These are phyloP conservation scores for Tanytarsus gracilentus DNA, from an alignment of 2,888 invertebrate species.

Conservation along the genomic window DNA sequence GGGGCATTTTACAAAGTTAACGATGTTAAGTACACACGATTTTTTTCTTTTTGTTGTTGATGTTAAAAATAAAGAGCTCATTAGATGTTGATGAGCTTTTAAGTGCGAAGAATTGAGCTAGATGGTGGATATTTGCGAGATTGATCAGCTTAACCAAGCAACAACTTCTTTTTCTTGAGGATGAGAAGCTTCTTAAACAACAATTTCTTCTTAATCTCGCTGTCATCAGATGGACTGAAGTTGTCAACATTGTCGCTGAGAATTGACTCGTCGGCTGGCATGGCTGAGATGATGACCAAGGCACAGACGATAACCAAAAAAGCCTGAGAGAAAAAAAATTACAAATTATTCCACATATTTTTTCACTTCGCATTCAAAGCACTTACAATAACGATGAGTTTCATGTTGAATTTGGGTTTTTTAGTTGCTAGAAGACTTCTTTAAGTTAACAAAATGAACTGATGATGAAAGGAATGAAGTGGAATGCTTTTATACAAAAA, in stretches of 20 bases:
- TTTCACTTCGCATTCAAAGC: background rate
- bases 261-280: constrained; percentile 20
- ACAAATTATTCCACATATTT: background rate
- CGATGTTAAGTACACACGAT: too few relatives aligned
- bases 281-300: constrained; percentile 9
- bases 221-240: constrained; percentile 13
- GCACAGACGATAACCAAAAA: constrained; percentile 11
- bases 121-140: background rate
- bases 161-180: constrained; percentile 11
- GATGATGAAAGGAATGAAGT: background rate
- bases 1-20: too few relatives aligned
- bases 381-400: constrained; percentile 22
- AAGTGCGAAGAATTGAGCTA: too few relatives aligned
- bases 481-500: too few relatives aligned
- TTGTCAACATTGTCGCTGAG: constrained; percentile 18
- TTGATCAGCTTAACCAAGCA: constrained; percentile 11
- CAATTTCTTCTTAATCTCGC: background rate
- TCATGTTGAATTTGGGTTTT: constrained; percentile 8
- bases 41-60: background rate
- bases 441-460: background rate
- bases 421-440: background rate
- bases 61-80: background rate
- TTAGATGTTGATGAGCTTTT: background rate
- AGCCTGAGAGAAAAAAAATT: background rate
- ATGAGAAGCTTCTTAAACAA: constrained; percentile 7